Evolutionary conservation across 2,797 vertebrate genomes (phyloP).

Genomic region (Acipenser ruthenus): DNA sequence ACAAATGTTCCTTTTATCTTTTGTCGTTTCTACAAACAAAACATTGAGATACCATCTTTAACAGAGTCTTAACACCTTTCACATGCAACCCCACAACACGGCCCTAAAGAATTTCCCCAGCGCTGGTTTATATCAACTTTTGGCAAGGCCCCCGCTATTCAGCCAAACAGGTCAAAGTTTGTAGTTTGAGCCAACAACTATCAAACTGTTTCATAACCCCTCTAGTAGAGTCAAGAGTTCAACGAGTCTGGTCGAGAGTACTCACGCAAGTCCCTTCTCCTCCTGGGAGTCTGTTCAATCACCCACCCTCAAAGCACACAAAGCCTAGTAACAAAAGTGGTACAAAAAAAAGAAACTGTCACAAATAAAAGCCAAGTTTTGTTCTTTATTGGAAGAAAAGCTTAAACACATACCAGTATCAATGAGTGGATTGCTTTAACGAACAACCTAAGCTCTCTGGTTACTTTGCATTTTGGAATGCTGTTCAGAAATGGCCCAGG

Average conservation of each 20-base stretch:
- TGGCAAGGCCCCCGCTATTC: slow-evolving; percentile 33
- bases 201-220: slow-evolving; percentile 42
- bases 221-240: slow-evolving; percentile 39
- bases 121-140: slow-evolving; percentile 37
- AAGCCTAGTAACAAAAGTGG: slow-evolving; percentile 14
- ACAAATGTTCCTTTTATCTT: slow-evolving; percentile 18
- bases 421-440: too few species aligned
- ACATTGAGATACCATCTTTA: slow-evolving; percentile 30
- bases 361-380: neutral
- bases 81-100: slow-evolving; percentile 30
- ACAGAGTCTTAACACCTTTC: slow-evolving; percentile 25
- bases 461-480: too few species aligned
- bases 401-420: too few species aligned
- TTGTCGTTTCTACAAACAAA: slow-evolving; percentile 25
- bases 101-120: slow-evolving; percentile 28
- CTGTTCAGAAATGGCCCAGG: too few species aligned
- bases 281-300: slow-evolving; percentile 20
- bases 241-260: slow-evolving; percentile 29
- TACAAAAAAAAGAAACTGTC: slow-evolving; percentile 14
- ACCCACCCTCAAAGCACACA: slow-evolving; percentile 17
- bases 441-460: too few species aligned
- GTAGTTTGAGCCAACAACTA: slow-evolving; percentile 27
- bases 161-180: slow-evolving; percentile 44
- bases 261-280: slow-evolving; percentile 28
- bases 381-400: too few species aligned